These are phyloP conservation scores for Chaetogeoica ovagalla DNA, from an alignment of 2,888 invertebrate genomes.

Conservation along the genomic window DNA sequence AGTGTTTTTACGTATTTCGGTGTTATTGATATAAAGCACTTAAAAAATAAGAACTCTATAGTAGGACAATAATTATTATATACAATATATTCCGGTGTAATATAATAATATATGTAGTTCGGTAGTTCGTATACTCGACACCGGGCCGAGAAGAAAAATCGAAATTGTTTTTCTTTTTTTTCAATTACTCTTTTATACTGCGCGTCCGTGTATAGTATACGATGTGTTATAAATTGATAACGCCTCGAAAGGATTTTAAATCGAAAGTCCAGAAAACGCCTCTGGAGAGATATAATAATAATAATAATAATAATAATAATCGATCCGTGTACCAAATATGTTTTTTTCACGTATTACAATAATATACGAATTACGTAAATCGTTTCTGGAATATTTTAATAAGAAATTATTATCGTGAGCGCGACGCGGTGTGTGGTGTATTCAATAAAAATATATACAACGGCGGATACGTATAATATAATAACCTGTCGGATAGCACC, in stretches of 20 bases:
- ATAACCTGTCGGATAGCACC: slow-evolving; percentile 12
- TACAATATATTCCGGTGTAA: no score
- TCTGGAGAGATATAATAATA: no score
- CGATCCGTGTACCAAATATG: background rate
- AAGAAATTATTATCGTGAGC: no score
- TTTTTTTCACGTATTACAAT: no score
- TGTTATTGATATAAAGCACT: slow-evolving; percentile 3
- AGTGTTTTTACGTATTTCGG: slow-evolving; percentile 11
- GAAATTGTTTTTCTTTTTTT: background rate
- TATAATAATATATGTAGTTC: no score
- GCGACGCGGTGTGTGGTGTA: no score
- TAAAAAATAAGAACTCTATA: background rate
- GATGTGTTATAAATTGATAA: background rate
- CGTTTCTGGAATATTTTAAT: slow-evolving; percentile 1
- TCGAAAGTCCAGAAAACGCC: background rate
- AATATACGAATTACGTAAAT: background rate
- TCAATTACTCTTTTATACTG: background rate
- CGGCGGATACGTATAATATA: background rate
- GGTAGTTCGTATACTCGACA: background rate
- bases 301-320: background rate
- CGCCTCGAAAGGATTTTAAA: no score
- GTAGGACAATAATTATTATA: no score
- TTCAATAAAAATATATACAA: background rate
- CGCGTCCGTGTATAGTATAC: background rate
- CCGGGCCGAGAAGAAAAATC: no score